Conservation (phyloP, 1,140 invertebrate species). For the Euglossa dilemma region DNA sequence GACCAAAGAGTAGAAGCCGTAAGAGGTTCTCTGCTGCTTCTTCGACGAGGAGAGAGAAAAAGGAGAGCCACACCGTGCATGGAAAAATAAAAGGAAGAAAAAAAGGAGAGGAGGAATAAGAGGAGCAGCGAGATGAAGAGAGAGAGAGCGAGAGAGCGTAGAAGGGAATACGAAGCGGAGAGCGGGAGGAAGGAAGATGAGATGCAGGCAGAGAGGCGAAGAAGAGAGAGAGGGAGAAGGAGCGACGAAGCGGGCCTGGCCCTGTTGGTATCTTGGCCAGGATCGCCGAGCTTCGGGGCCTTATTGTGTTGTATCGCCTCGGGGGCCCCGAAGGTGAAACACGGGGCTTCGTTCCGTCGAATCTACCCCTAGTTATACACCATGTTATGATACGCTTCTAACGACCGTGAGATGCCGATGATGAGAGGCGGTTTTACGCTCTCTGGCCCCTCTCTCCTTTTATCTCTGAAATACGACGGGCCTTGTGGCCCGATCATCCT, state of each 20-base stretch:
- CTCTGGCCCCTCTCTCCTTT: not conserved
- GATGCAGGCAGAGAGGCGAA: slow-evolving; percentile 39
- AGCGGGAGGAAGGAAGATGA: slow-evolving; percentile 22
- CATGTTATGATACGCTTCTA: slow-evolving; percentile 72
- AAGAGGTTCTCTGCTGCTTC: slow-evolving; percentile 61
- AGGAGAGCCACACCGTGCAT: slow-evolving; percentile 57
- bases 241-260: slow-evolving; percentile 33
- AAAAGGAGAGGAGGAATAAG: slow-evolving; percentile 53
- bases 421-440: slow-evolving; percentile 60
- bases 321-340: slow-evolving; percentile 56
- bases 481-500: slow-evolving; percentile 5
- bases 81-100: slow-evolving; percentile 55
- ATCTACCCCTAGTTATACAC: slow-evolving; percentile 70
- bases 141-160: slow-evolving; percentile 13
- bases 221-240: slow-evolving; percentile 43
- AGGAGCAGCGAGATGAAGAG: not conserved
- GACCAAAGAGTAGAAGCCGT: slow-evolving; percentile 73
- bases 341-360: slow-evolving; percentile 60
- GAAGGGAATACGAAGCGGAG: slow-evolving; percentile 22
- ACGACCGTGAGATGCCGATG: slow-evolving; percentile 69
- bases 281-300: slow-evolving; percentile 68
- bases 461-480: slow-evolving; percentile 34
- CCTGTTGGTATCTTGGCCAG: slow-evolving; percentile 64
- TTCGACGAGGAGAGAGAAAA: slow-evolving; percentile 58
- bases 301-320: slow-evolving; percentile 72